A percentile compares a stretch with the other conserved stretches of the same genome.
Evolutionary conservation across 35 echinoderm and acorn worm species (phyloP).

Genomic region (Apostichopus parvimensis): DNA sequence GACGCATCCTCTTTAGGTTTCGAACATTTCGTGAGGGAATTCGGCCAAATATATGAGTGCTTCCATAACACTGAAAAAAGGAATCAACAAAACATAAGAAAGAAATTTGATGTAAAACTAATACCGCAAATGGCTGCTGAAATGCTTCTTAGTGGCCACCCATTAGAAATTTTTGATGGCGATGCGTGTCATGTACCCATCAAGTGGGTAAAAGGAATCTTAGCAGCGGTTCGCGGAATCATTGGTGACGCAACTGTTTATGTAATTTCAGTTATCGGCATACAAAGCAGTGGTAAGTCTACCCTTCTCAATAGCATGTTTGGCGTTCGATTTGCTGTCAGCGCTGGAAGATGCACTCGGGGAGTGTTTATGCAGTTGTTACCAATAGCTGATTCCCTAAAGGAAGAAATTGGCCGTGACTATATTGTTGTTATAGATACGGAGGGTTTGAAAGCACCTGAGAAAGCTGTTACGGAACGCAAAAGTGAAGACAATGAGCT

Average conservation of each 20-base stretch:
- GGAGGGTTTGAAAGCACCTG: too few relatives aligned
- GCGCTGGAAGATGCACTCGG: too few relatives aligned
- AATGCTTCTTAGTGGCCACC: slow-evolving; percentile 44
- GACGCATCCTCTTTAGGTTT: background rate
- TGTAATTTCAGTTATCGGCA: slow-evolving; percentile 38
- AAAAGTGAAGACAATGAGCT: too few relatives aligned
- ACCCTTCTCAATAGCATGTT: slow-evolving; percentile 44
- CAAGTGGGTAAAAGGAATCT: slow-evolving; percentile 48
- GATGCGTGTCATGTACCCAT: too few relatives aligned
- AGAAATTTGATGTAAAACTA: background rate
- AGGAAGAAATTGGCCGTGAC: too few relatives aligned
- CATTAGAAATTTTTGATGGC: slow-evolving; percentile 53
- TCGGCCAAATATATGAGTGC: slow-evolving; percentile 51
- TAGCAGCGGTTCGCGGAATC: background rate
- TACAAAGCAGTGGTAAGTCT: slow-evolving; percentile 49
- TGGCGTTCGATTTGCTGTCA: slow-evolving; percentile 37
- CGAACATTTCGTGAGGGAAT: slow-evolving; percentile 47
- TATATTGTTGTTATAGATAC: too few relatives aligned
- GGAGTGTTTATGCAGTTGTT: too few relatives aligned
- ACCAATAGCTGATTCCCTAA: too few relatives aligned
- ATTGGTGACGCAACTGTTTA: slow-evolving; percentile 17
- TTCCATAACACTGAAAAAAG: background rate
- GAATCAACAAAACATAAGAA: background rate
- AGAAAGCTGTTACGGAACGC: too few relatives aligned
- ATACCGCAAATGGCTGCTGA: slow-evolving; percentile 28